Base-by-base conservation (phyloP, 2,113 vertebrate species). In the Acrocephalus kingi region DNA sequence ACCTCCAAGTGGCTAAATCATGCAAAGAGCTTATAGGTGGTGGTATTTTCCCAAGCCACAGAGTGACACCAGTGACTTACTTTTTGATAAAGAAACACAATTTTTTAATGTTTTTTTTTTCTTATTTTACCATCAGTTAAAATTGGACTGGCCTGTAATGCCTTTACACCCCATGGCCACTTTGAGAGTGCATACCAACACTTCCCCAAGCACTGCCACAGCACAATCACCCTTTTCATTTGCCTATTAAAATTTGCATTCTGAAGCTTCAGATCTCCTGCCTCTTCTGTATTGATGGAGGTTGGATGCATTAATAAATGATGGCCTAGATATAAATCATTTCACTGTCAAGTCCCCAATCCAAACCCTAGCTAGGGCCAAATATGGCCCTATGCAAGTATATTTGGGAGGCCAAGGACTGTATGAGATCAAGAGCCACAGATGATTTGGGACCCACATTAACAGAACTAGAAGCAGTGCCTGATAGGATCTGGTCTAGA, bases 311-410 rank as follows among this genome's bases (percentile, higher is more conserved):
- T 41, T 37, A 59, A 39, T 56, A 56, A 84, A n/a, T 3, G 2
- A 62, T 0, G 1, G 2, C 3, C 16, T 45, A 23, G 22, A 27
- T 31, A 46, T 13, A 69, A 63, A 64, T 74, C 0, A 37, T 51
- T 58, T 63, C 24, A 35, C 25, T 33, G 16, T 20, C 31, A 59
- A 48, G 24, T 51, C 54, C 55, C 33, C 52, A 46, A 2, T 15
- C 55, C 39, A 37, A 45, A 46, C n/a, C 8, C 46, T 52, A 46
- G 24, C 30, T 33, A 39, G 46, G 64, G 51, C 25, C 46, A 43
- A 66, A 51, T 43, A 49, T 2, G 23, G 13, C 5, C 5, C 5
- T 0, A 0, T 43, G 27, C 20, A 66, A 43, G 19, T 31, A 24
- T 11, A 17, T 41, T 10, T 1, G 6, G n/a, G 43, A 63, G 49